Percentiles rank a stretch among this genome's conserved stretches.
phyloP scores from a whole-genome alignment of 2,888 invertebrate species.

The Phalera bucephala region DNA sequence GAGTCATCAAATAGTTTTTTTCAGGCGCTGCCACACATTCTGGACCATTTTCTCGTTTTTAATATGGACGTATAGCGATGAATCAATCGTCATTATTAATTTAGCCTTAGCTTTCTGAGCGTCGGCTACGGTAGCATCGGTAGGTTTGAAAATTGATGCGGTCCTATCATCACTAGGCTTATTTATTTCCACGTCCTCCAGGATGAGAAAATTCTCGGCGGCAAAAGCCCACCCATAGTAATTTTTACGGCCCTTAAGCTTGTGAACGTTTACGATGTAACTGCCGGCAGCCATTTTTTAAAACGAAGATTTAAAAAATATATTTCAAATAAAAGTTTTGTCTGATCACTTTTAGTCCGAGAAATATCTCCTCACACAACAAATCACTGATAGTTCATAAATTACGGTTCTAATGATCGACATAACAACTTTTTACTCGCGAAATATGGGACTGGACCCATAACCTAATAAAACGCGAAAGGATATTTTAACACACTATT shows the following conservation, averaged over 20 bases:
- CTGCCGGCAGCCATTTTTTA: constrained; percentile 1
- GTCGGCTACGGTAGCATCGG: not conserved
- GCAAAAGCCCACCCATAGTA: constrained; percentile 19
- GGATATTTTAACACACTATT: too few relatives aligned
- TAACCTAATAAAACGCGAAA: too few relatives aligned
- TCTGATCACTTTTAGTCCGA: too few relatives aligned
- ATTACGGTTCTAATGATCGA: too few relatives aligned
- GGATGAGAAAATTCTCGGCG: constrained; percentile 10
- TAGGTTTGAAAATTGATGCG: not conserved
- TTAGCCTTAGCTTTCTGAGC: not conserved
- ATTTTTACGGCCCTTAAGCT: constrained; percentile 17
- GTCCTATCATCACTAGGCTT: not conserved
- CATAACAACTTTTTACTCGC: too few relatives aligned
- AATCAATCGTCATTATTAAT: constrained; percentile 14
- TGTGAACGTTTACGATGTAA: constrained; percentile 19
- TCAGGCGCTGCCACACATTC: constrained; percentile 8
- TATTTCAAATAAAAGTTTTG: too few relatives aligned
- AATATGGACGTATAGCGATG: constrained; percentile 11
- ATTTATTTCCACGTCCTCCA: constrained; percentile 1
- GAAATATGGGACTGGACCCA: too few relatives aligned
- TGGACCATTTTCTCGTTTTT: constrained; percentile 9
- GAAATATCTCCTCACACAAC: too few relatives aligned
- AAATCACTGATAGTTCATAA: too few relatives aligned
- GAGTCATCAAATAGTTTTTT: constrained; percentile 10
- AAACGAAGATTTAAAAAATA: not conserved